Conservation (phyloP, 2,888 invertebrate genomes). For the Apeira syringaria region DNA sequence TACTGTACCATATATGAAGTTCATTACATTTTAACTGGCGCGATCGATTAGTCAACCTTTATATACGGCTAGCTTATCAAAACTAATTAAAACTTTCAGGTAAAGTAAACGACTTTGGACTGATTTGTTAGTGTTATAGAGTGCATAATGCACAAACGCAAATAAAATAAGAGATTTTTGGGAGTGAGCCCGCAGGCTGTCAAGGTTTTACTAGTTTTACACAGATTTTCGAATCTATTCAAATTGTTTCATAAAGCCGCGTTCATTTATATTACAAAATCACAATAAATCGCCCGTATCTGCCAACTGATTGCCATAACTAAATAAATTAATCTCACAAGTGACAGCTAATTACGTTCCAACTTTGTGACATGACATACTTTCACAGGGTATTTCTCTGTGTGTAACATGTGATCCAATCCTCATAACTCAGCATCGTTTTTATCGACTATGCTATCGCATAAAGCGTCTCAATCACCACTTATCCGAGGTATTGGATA, state of each 20-base stretch:
- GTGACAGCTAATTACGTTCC: no score
- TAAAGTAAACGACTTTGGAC: conserved; percentile 11
- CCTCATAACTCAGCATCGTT: no score
- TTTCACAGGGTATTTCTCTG: no score
- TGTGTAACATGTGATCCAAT: no score
- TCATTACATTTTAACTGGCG: not conserved
- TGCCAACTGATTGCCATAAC: no score
- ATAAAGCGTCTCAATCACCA: no score
- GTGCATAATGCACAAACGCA: conserved; percentile 3
- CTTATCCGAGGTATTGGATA: no score
- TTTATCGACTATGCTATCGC: no score
- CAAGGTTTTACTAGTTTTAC: no score
- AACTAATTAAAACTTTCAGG: conserved; percentile 6
- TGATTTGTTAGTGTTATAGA: conserved; percentile 5
- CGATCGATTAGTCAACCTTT: conserved; percentile 5
- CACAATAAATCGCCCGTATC: conserved; percentile 3
- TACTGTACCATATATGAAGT: not conserved
- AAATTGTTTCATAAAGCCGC: not conserved
- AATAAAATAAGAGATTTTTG: conserved; percentile 1
- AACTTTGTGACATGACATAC: no score
- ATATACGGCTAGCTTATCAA: conserved; percentile 16
- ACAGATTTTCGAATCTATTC: not conserved
- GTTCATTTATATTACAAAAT: conserved; percentile 2
- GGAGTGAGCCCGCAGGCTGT: conserved; percentile 8
- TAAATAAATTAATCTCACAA: no score